Evolutionary conservation across 2,113 vertebrate genomes (phyloP).

Genomic region (Psammodynastes pulverulentus): DNA sequence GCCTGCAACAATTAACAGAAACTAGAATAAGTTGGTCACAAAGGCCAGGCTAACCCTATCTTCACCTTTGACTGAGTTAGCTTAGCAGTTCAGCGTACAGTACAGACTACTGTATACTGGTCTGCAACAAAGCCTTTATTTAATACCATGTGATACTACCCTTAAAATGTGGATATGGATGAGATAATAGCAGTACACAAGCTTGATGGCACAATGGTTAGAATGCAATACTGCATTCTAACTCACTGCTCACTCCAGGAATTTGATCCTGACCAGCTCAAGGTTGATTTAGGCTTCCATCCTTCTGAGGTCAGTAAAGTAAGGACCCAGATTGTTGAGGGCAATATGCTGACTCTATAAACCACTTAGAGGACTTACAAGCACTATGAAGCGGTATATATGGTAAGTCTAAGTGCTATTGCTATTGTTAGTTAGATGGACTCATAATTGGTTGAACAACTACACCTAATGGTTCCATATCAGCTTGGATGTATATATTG

Average conservation of each 20-base stretch:
- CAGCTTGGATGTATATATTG: not conserved
- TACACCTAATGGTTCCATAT: not conserved
- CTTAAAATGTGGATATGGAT: not conserved
- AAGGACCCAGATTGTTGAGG: too few relatives aligned
- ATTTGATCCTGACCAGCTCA: too few relatives aligned
- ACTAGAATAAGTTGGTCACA: not conserved
- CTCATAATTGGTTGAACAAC: not conserved
- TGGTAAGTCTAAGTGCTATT: too few relatives aligned
- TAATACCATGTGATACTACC: not conserved
- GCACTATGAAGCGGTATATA: too few relatives aligned
- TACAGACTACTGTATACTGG: not conserved
- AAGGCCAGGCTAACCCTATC: not conserved
- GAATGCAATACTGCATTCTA: too few relatives aligned
- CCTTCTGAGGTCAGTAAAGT: too few relatives aligned
- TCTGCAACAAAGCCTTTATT: not conserved
- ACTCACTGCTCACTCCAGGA: too few relatives aligned
- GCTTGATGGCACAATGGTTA: too few relatives aligned
- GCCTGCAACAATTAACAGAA: not conserved
- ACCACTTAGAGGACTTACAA: too few relatives aligned
- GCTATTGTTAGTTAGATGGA: not conserved
- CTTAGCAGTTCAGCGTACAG: not conserved
- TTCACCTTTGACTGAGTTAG: not conserved
- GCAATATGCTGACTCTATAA: too few relatives aligned
- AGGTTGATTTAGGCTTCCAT: too few relatives aligned
- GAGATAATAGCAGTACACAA: not conserved